phyloP scores from a whole-genome alignment of 2,888 invertebrate genomes.

The Leucophenga montana region DNA sequence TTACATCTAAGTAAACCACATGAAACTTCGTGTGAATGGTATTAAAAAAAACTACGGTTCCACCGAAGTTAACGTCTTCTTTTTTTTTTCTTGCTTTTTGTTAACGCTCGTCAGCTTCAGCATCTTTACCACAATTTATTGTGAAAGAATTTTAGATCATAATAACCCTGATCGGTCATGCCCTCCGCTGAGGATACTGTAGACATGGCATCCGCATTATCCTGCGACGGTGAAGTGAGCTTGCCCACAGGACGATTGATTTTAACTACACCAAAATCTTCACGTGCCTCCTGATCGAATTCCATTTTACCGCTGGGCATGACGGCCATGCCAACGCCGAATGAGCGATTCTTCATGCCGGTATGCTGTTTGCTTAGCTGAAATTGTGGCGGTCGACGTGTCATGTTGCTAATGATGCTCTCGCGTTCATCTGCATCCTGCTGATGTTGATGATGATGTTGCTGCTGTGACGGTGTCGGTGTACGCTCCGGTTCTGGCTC shows the following conservation, averaged over 20 bases:
- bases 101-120: too few relatives aligned
- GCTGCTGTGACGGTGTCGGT: conserved; percentile 42
- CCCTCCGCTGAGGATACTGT: conserved; percentile 71
- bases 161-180: conserved; percentile 79
- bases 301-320: conserved; percentile 73
- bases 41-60: too few relatives aligned
- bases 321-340: conserved; percentile 71
- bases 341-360: conserved; percentile 72
- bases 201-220: conserved; percentile 70
- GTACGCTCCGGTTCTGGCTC: conserved; percentile 42
- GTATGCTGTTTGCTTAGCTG: conserved; percentile 72
- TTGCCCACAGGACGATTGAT: conserved; percentile 68
- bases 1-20: too few relatives aligned
- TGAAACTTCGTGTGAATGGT: too few relatives aligned
- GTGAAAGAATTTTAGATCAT: conserved; percentile 86
- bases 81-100: too few relatives aligned
- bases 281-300: conserved; percentile 69
- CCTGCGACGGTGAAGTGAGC: conserved; percentile 57
- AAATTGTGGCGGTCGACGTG: conserved; percentile 61
- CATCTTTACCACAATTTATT: conserved; percentile 84
- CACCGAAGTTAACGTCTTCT: too few relatives aligned
- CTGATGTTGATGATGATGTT: conserved; percentile 38
- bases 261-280: conserved; percentile 71
- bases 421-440: conserved; percentile 30
- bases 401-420: conserved; percentile 55